Base-by-base conservation (phyloP, 1,140 invertebrate genomes). In the Monomorium pharaonis region DNA sequence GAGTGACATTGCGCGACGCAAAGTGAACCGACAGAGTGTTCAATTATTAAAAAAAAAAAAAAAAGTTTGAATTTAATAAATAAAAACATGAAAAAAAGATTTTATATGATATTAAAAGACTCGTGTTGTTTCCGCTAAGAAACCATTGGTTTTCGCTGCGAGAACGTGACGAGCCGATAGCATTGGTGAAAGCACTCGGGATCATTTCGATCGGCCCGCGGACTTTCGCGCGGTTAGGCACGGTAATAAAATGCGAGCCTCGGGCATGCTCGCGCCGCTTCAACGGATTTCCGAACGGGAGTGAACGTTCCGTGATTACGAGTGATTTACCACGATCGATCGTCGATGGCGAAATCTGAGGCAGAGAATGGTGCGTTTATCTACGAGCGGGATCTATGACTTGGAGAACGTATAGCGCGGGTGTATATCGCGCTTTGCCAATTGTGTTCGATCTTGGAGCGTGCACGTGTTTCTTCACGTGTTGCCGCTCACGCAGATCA, bases 201-300 rank as follows among this genome's bases (percentile, higher is more conserved):
- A 74, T n/a, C 24, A 72, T 58, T 70, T 70, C 18, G 44, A 72
- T 72, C 65, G 18, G n/a, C 63, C 42, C 51, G 78, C 37, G 37
- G 24, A 74, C 54, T 83, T 83, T 83, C 78, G 78, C 78, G 78
- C 51, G 58, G 42, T 83, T 83, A 83, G 42, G 51, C 37, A 24
- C 44, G 67, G 51, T 58, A 74, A 62, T 83, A 83, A 83, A 74
- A 83, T 56, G 65, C 51, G 24, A 67, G 47, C 27, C 30, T 33
- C 24, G 30, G 44, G 37, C 67, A 51, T 47, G 37, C 54, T 58
- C 51, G 78, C 78, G 67, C 37, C 27, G 67, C 65, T 81, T 58
- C 78, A 56, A 72, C 69, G 67, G 42, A 83, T 74, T 83, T 83
- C 42, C 78, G 49, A 70, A 27, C 37, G 49, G 24, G 16, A 70